Conservation (phyloP, 2,797 vertebrate species). For the Tapera naevia region DNA sequence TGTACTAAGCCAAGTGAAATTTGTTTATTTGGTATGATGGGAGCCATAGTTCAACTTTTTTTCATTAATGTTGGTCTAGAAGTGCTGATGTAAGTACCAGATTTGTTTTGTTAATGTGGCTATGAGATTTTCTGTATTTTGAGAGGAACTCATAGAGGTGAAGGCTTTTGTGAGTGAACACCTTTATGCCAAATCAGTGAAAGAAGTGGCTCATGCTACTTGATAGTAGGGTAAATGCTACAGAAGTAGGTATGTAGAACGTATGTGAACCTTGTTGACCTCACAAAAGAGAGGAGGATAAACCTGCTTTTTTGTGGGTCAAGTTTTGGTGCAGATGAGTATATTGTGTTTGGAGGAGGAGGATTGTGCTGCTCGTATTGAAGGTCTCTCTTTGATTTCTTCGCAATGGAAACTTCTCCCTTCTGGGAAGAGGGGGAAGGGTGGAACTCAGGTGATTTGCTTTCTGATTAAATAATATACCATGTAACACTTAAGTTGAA, state of each 20-base stretch:
- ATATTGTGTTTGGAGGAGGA: neutral
- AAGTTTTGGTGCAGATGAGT: neutral
- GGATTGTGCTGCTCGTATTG: neutral
- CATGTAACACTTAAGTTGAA: neutral
- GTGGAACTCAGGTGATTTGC: neutral
- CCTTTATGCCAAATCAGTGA: neutral
- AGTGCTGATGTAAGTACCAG: neutral
- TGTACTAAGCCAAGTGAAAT: neutral
- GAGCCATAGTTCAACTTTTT: neutral
- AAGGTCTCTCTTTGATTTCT: neutral
- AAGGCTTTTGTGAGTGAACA: neutral
- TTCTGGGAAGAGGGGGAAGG: neutral
- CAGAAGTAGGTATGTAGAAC: neutral
- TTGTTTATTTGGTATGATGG: neutral
- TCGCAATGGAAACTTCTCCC: neutral
- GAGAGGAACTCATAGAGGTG: neutral
- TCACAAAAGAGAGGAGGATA: neutral
- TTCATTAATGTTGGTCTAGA: neutral
- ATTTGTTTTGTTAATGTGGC: neutral
- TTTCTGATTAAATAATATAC: neutral
- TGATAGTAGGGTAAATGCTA: neutral
- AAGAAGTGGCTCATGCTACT: neutral
- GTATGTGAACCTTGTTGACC: neutral
- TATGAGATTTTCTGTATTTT: neutral
- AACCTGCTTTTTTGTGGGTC: neutral